Conservation (phyloP, 2,797 vertebrate genomes). For the Brachyrhaphis roseni region DNA sequence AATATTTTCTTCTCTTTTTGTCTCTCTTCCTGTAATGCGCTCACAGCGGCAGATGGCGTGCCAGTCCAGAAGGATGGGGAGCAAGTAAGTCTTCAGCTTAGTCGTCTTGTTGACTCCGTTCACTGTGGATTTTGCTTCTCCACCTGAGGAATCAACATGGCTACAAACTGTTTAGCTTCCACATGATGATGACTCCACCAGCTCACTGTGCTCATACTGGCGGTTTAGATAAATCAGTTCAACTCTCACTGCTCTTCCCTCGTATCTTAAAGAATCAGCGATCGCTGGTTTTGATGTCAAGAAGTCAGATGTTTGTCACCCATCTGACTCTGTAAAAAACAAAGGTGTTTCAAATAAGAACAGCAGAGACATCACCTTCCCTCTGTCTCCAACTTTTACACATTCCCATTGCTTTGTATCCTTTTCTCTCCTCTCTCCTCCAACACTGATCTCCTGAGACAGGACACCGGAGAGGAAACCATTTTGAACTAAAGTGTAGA, state of each 20-base stretch:
- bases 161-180: constrained; percentile 48
- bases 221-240: constrained; percentile 52
- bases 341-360: constrained; percentile 41
- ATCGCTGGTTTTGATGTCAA: constrained; percentile 33
- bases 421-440: constrained; percentile 16
- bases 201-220: constrained; percentile 44
- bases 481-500: constrained; percentile 65
- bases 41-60: constrained; percentile 90
- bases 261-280: constrained; percentile 51
- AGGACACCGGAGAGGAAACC: constrained; percentile 56
- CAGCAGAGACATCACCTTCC: constrained; percentile 39
- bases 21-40: constrained; percentile 17
- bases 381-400: constrained; percentile 35
- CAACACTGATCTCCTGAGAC: constrained; percentile 44
- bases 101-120: constrained; percentile 47
- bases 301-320: constrained; percentile 53
- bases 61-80: constrained; percentile 97
- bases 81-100: constrained; percentile 86
- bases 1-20: constrained; percentile 11
- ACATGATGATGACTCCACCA: constrained; percentile 32
- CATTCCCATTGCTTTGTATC: constrained; percentile 27
- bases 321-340: constrained; percentile 33
- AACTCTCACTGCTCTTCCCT: constrained; percentile 44
- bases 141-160: constrained; percentile 64
- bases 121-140: constrained; percentile 42